Base-by-base conservation (phyloP, 2,113 vertebrate species). In the Rhea americana region DNA sequence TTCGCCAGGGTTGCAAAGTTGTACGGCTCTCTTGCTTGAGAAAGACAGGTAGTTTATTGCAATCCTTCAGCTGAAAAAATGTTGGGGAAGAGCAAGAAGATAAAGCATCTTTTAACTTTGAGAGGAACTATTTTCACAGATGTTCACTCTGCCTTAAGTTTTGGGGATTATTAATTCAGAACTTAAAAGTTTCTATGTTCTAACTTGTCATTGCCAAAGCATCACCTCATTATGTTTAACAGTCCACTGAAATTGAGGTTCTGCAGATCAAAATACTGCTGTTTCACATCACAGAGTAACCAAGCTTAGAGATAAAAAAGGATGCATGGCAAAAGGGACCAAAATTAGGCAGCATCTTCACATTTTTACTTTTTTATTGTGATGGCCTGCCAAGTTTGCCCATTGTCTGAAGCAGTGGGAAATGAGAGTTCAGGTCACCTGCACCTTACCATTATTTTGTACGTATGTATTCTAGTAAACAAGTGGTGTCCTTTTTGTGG, bases 1-100 rank as follows among this genome's bases (percentile, higher is more conserved):
- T n/a, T 95, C 80, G 97, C 96, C 97, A 97, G 96, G 50, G 82
- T 63, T 95, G 78, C 91, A 90, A 66, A 85, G 32, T 93, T 18
- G 63, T 35, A 35, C 35, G 35, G 35, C 35, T 35, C 35, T n/a
- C 63, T 53, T 37, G 55, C 87, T 79, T 1, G 0, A 85, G 8
- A 56, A 70, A 24, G 7, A 25, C 74, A 32, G 50, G 53, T 47
- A 11, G n/a, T 35, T 70, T 88, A 67, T 1, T 30, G 45, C 14
- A 35, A 43, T 93, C 51, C 90, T 89, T 82, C 92, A 82, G 91
- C 93, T 88, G 83, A 55, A 92, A 91, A 25, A 75, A 5, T 0
- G 25, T 11, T 1, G 3, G 1, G 9, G 17, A 81, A 11, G 48
- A 80, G 82, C 22, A 70, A 62, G 3, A 68, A 74, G 8, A 81